These are phyloP conservation scores for Struthidea cinerea DNA, from an alignment of 2,113 vertebrate genomes.

Conservation along the genomic window DNA sequence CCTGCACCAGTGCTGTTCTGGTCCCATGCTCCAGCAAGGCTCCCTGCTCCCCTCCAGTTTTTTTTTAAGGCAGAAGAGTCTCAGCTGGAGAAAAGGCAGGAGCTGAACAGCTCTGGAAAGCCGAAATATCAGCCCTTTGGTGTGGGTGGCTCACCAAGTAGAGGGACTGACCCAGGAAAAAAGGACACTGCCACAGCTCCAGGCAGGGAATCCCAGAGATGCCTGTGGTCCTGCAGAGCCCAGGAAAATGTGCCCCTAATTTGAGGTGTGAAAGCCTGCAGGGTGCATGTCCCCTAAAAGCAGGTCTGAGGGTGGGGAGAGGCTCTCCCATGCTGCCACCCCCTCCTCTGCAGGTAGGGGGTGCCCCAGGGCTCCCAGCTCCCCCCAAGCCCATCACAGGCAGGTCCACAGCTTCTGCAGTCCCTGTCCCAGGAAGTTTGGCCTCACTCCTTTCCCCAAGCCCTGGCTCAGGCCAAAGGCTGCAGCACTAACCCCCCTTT, in stretches of 20 bases:
- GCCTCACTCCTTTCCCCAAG: background rate
- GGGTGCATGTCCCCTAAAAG: no score
- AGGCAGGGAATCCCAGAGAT: background rate
- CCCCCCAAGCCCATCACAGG: background rate
- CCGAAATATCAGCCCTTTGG: background rate
- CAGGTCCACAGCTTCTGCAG: background rate
- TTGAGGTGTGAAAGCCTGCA: background rate
- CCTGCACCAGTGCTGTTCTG: background rate
- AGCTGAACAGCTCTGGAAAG: background rate
- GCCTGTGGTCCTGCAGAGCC: background rate
- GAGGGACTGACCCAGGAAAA: background rate
- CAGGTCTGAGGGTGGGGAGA: background rate
- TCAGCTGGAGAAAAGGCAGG: background rate
- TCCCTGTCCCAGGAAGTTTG: background rate
- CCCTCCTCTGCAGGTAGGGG: no score
- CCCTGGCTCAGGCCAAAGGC: background rate
- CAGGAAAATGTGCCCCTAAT: background rate
- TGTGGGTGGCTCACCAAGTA: background rate
- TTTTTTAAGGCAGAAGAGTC: background rate
- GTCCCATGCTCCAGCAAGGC: background rate
- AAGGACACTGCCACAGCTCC: background rate
- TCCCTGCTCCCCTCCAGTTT: background rate
- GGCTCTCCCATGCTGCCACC: background rate
- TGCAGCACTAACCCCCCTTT: fast-evolving
- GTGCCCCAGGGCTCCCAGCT: background rate